Base-by-base conservation (phyloP, 1,140 invertebrate species). In the Megathymus violae region DNA sequence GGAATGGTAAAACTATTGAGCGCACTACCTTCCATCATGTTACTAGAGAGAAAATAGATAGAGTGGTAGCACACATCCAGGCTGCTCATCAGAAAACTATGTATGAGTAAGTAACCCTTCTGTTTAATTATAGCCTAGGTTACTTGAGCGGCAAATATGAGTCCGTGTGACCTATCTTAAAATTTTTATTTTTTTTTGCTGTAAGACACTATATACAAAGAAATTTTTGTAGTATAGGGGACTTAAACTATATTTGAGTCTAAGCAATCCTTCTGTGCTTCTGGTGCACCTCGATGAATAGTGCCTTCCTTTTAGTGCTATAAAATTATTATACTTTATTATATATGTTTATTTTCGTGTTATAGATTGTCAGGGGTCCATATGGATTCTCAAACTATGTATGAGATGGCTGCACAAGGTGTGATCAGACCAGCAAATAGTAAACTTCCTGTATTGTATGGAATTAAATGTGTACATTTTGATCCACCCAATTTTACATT, bases 381-480 rank as follows among this genome's bases (percentile, higher is more conserved):
- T 84, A 91, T 96, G 25, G 93, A 96, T 67, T 97, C 96, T 66
- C 95, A 99, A 91, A 94, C 94, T 46, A 97, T 97, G 6, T 99
- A 97, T 88, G 96, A 99, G 43, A 75, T 99, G 56, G 97, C 97
- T 11, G 90, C 93, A 10, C 84, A 95, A 89, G 98, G 98, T 0
- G 88, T 95, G 0, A 92, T 98, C 4, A 88, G 97, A 61, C 97
- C 98, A 1, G 86, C 89, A 0, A 83, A 94, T 64, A 91, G 89
- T 7, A 94, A 94, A 67, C 82, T 94, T 27, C 96, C 97, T 0
- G 85, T 99, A 7, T 78, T 99, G 22, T 99, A 99, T 91, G 94
- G 95, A 13, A 93, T 99, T n/a, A 96, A 96, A 90, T 95, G 97
- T 86, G 93, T 96, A 14, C 82, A 96, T 56, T 98, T 97, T 85